Evolutionary conservation across 2,797 vertebrate species (phyloP).

Genomic region (Loriculus beryllinus): DNA sequence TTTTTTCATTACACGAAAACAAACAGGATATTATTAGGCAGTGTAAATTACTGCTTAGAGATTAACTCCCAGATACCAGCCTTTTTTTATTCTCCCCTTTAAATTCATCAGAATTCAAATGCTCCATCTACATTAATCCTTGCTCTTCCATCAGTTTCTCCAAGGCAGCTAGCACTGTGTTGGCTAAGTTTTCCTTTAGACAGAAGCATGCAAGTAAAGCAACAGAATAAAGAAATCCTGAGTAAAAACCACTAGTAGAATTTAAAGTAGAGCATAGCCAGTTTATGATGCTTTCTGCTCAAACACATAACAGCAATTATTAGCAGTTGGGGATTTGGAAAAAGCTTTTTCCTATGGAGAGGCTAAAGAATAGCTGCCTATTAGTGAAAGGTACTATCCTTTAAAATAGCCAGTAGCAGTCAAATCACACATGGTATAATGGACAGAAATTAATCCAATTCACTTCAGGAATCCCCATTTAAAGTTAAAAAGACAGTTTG

Average conservation of each 20-base stretch:
- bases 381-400: neutral
- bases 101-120: neutral
- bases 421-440: neutral
- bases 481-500: neutral
- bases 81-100: neutral
- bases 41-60: neutral
- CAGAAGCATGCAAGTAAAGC: neutral
- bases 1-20: constrained; percentile 17
- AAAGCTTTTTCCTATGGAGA: neutral
- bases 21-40: neutral
- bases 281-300: neutral
- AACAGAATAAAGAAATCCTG: neutral
- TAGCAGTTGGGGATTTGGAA: neutral
- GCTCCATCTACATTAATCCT: neutral
- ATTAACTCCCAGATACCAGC: neutral
- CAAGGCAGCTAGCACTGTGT: neutral
- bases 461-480: neutral
- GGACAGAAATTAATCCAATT: neutral
- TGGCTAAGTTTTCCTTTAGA: neutral
- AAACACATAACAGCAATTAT: neutral
- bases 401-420: neutral
- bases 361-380: neutral
- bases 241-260: neutral
- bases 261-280: neutral
- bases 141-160: neutral